Evolutionary conservation across 2,888 invertebrate species (phyloP).

Genomic region (Lithodes maja): DNA sequence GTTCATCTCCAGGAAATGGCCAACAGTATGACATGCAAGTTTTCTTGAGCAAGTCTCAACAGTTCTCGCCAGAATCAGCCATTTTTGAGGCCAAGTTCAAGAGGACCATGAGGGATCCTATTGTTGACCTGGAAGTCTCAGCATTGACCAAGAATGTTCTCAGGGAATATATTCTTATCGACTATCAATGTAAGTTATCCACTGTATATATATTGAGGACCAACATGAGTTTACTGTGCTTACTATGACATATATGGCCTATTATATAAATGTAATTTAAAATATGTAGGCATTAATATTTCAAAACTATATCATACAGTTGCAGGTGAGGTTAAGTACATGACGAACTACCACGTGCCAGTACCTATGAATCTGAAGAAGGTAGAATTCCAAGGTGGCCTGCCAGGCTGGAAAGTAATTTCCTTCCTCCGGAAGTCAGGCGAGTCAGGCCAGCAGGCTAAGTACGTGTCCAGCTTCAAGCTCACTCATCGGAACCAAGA

Average conservation of each 20-base stretch:
- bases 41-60: background rate
- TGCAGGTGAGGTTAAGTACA: background rate
- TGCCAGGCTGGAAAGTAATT: slow-evolving; percentile 3
- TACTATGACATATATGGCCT: background rate
- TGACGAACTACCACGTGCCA: background rate
- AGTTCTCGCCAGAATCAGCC: slow-evolving; percentile 11
- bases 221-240: no score
- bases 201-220: no score
- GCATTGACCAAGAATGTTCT: slow-evolving; percentile 19
- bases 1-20: background rate
- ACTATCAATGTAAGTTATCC: background rate
- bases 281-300: no score
- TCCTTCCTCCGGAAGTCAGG: background rate
- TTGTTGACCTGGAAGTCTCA: slow-evolving; percentile 5
- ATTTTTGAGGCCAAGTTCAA: slow-evolving; percentile 9
- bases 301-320: background rate
- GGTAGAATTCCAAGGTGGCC: slow-evolving; percentile 2
- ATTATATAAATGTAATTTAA: no score
- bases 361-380: slow-evolving; percentile 18
- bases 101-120: background rate
- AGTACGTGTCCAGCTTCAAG: slow-evolving; percentile 24
- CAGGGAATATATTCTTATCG: slow-evolving; percentile 18
- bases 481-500: background rate
- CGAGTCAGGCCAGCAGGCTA: background rate
- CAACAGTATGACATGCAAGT: slow-evolving; percentile 26